These are phyloP conservation scores for Monochamus alternatus DNA, from an alignment of 2,888 invertebrate species.

Conservation along the genomic window DNA sequence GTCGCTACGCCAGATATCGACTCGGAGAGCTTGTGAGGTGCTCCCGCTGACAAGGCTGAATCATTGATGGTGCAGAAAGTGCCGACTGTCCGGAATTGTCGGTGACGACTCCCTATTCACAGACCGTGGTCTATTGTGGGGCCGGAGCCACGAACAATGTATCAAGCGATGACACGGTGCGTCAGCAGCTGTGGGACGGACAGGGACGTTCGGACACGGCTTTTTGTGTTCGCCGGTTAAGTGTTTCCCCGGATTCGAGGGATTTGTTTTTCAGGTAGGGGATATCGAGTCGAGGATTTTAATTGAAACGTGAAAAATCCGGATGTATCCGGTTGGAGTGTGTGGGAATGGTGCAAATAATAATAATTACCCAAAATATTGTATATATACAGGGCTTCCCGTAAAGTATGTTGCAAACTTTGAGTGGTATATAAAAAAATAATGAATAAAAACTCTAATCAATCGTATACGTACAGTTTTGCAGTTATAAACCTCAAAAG, in stretches of 20 bases:
- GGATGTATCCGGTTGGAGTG: no score
- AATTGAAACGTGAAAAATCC: no score
- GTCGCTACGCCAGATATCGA: background rate
- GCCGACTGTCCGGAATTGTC: conserved; percentile 38
- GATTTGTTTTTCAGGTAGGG: background rate
- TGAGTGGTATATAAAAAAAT: no score
- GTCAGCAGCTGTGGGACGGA: conserved; percentile 32
- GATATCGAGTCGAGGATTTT: no score
- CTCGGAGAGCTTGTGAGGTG: background rate
- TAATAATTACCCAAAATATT: no score
- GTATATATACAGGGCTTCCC: no score
- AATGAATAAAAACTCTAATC: no score
- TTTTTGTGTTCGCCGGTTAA: background rate
- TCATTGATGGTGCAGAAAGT: conserved; percentile 41
- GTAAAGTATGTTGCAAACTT: no score
- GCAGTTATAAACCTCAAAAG: no score
- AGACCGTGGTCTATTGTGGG: conserved; percentile 33
- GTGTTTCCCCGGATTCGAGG: background rate
- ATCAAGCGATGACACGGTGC: conserved; percentile 38
- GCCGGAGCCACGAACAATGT: conserved; percentile 38
- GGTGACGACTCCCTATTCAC: conserved; percentile 32
- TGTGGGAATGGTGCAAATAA: no score
- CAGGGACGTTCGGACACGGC: conserved; percentile 11
- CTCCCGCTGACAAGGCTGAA: conserved; percentile 37
- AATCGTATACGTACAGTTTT: no score